Conservation (phyloP, 1,140 invertebrate species). For the Diorhabda sublineata region DNA sequence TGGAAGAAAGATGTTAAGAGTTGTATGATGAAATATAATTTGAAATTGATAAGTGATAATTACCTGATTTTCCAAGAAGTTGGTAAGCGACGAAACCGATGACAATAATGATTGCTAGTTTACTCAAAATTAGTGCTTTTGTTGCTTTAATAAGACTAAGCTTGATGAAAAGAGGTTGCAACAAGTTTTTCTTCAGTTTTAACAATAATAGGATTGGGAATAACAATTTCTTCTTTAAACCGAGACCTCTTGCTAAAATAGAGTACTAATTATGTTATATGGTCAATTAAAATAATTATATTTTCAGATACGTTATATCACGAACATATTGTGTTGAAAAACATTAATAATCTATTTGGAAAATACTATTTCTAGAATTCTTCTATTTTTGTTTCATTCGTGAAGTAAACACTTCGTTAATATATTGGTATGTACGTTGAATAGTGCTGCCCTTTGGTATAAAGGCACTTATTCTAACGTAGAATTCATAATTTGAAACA, state of each 20-base stretch:
- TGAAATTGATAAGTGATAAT: slow-evolving; percentile 6
- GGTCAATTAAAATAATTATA: too few relatives aligned
- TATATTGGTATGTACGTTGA: too few relatives aligned
- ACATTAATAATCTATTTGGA: too few relatives aligned
- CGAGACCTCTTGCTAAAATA: slow-evolving; percentile 12
- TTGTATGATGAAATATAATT: neutral
- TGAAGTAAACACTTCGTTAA: too few relatives aligned
- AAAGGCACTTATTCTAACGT: too few relatives aligned
- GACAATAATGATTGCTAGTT: slow-evolving; percentile 73
- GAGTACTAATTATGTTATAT: neutral
- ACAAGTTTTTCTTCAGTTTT: slow-evolving; percentile 77
- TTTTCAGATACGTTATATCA: too few relatives aligned
- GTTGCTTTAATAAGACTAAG: slow-evolving; percentile 75
- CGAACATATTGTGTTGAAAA: too few relatives aligned
- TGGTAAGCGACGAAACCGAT: slow-evolving; percentile 75
- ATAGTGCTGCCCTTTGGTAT: too few relatives aligned
- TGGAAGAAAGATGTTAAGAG: too few relatives aligned
- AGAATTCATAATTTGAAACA: too few relatives aligned
- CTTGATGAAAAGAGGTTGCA: slow-evolving; percentile 76
- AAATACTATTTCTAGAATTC: too few relatives aligned
- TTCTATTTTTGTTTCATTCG: too few relatives aligned
- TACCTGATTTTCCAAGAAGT: slow-evolving; percentile 62
- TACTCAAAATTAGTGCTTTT: slow-evolving; percentile 77
- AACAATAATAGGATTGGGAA: slow-evolving; percentile 71
- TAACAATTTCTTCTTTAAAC: slow-evolving; percentile 74